Evolutionary conservation across 2,888 invertebrate species (phyloP), one percentile per base, ranked within the genome.

Genomic region (Campopleginae sp.): DNA sequence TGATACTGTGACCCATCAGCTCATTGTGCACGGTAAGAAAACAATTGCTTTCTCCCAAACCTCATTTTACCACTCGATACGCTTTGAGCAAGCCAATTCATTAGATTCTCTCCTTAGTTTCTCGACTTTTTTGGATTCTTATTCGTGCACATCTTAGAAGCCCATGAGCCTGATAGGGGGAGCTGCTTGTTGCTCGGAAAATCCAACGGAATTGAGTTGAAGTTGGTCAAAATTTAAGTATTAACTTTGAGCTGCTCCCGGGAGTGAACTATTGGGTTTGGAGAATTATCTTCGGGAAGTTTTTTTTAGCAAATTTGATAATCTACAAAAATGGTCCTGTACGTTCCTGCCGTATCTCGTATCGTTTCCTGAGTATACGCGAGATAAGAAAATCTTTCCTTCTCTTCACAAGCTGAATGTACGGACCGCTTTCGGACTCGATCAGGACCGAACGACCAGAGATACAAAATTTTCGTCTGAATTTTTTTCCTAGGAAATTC

Each of bases 1-100:
- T 89, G 98, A 98, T 91, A 97, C 98, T 19, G 98, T 98, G 74
- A 97, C 97, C 0, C 98, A 98, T 94, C 97, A 97, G 80, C 95
- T 99, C 76, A 96, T 98, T 87, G 98, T 99, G 0, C 97, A 97
- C 90, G 97, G 97, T 97, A 91, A 90, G 91, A 78, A 7, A 44
- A 44, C 2, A 23, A 65, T n/a, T 0, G 1, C 19, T 7, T 1
- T 17, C 23, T 46, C 4, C 3, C 7, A 14, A 54, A 17, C n/a
- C 23, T 77, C 54, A 71, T 58, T 46, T 75, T 33, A 27, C 61
- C 81, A 75, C 81, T 74, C 84, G 81, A 68, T 63, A 58, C 58
- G 58, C 58, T 58, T 27, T 27, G 27, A 58, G 65, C 61, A 75
- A 51, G 66, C 58, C 19, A 78, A 68, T 51, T 78, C 78, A 78